Conservation (phyloP, 2,797 vertebrate genomes). For the Acestrorhynchus altus region DNA sequence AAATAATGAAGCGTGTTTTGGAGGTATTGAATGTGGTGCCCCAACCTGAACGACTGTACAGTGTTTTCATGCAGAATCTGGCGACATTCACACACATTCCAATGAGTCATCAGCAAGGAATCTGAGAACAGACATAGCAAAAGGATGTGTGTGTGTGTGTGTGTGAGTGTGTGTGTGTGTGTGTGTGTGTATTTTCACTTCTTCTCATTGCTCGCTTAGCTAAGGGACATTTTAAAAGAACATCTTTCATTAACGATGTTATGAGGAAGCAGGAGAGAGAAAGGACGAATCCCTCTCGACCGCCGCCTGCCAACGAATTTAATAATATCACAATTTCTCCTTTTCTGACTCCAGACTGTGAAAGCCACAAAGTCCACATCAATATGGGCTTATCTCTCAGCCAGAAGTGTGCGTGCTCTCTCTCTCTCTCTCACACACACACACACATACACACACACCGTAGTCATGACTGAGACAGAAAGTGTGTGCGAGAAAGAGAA, state of each 20-base stretch:
- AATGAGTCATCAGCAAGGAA: neutral
- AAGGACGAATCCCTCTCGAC: constrained; percentile 65
- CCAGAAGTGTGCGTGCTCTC: constrained; percentile 73
- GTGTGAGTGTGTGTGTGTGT: too few relatives aligned
- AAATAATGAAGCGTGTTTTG: neutral
- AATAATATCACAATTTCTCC: constrained; percentile 69
- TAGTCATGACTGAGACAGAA: neutral
- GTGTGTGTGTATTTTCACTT: neutral
- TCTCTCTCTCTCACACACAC: constrained; percentile 60
- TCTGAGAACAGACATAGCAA: neutral
- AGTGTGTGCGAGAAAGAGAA: neutral
- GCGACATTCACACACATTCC: neutral
- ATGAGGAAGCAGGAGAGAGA: constrained; percentile 74
- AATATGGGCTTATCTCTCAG: constrained; percentile 71
- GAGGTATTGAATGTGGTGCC: neutral
- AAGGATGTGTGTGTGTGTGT: neutral
- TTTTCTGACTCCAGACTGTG: constrained; percentile 63
- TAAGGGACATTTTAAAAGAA: constrained; percentile 57
- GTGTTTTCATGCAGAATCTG: neutral
- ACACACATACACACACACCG: neutral
- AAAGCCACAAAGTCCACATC: constrained; percentile 75
- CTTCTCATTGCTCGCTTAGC: neutral
- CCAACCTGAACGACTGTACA: too few relatives aligned
- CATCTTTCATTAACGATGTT: constrained; percentile 77
- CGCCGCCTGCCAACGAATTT: constrained; percentile 73